These are phyloP conservation scores for Leptosomus discolor DNA, from an alignment of 2,113 vertebrate species.

Conservation along the genomic window DNA sequence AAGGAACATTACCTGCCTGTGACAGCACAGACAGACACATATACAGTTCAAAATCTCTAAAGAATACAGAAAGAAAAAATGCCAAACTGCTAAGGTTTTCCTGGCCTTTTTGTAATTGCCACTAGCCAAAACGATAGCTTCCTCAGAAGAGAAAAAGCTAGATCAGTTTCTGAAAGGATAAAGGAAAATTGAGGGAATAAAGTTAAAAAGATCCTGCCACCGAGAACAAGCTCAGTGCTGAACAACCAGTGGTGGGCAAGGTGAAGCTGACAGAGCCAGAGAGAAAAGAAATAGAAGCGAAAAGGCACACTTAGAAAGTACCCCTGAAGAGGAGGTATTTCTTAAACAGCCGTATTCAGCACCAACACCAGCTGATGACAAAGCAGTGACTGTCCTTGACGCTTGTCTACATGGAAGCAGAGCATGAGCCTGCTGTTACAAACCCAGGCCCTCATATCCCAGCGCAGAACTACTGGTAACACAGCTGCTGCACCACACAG, in stretches of 20 bases:
- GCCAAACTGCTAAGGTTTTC: background rate
- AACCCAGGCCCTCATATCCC: background rate
- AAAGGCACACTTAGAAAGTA: background rate
- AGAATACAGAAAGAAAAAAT: background rate
- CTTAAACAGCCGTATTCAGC: background rate
- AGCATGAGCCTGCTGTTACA: background rate
- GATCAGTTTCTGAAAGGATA: background rate
- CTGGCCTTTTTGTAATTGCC: background rate
- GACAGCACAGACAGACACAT: background rate
- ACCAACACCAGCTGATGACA: background rate
- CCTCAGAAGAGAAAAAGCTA: background rate
- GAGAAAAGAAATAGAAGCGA: background rate
- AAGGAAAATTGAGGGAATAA: background rate
- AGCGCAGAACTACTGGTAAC: background rate
- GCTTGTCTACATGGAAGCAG: fast-evolving
- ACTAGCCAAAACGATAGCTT: background rate
- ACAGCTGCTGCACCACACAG: background rate
- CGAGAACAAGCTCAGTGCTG: background rate
- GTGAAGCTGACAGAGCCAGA: background rate
- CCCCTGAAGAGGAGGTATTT: background rate
- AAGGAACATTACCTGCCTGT: background rate
- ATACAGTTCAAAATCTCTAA: background rate
- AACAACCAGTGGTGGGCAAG: background rate
- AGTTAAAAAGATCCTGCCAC: background rate
- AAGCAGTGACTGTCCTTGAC: background rate